Evolutionary conservation across 2,888 invertebrate species (phyloP).

Genomic region (Cotesia congregata): DNA sequence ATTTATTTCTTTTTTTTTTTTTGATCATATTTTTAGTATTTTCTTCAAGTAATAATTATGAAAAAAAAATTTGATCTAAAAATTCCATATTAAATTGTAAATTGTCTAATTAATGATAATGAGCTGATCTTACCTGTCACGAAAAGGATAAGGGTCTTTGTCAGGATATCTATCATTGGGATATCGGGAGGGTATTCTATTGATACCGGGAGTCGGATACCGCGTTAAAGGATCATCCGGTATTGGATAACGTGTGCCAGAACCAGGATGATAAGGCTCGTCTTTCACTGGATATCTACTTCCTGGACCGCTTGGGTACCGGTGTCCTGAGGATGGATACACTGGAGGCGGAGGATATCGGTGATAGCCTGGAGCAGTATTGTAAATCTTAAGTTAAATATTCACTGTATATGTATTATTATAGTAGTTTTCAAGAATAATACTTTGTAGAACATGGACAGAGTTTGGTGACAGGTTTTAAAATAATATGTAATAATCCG

Average conservation of each 20-base stretch:
- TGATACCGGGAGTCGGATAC: constrained; percentile 62
- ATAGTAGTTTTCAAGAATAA: too few species aligned
- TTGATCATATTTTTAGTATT: too few species aligned
- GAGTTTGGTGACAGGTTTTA: too few species aligned
- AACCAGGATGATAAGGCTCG: constrained; percentile 67
- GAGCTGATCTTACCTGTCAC: constrained; percentile 53
- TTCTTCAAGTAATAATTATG: too few species aligned
- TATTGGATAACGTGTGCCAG: constrained; percentile 59
- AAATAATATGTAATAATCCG: too few species aligned
- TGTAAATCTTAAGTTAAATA: too few species aligned
- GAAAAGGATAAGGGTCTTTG: constrained; percentile 60
- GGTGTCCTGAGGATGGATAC: constrained; percentile 48
- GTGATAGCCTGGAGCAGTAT: constrained; percentile 60
- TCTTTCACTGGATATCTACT: constrained; percentile 70
- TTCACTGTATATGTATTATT: too few species aligned
- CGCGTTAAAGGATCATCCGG: constrained; percentile 61
- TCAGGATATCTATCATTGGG: constrained; percentile 69
- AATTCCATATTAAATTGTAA: too few species aligned
- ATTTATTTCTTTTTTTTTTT: too few species aligned
- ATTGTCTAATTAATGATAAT: background rate
- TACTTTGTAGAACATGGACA: too few species aligned
- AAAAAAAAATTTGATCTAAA: too few species aligned
- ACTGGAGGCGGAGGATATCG: constrained; percentile 63
- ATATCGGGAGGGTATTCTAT: constrained; percentile 71
- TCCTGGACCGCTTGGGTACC: constrained; percentile 68